Evolutionary conservation across 2,797 vertebrate genomes (phyloP), one percentile per base, ranked within the genome.

Genomic region (Dipus sagitta): DNA sequence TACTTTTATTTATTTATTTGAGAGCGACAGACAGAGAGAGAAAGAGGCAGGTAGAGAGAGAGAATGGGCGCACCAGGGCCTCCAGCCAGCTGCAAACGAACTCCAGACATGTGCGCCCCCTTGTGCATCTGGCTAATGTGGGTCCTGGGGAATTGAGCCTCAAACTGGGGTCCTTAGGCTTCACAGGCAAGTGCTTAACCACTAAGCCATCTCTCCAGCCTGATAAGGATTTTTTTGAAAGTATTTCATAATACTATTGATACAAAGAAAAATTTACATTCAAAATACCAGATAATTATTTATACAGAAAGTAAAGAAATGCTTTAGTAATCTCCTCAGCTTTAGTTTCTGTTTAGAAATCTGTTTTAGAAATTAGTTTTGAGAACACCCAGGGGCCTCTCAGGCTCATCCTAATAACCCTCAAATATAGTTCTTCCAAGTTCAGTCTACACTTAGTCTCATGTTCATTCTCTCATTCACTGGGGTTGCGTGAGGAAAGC

Each of bases 361-460:
- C n/a, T 86, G 24, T 15, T 79, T 70, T 38, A 85, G 70, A 88
- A 84, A 85, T n/a, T 6, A 34, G 34, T 77, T 70, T 18, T 87
- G 7, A 90, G 60, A 92, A 18, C 5, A 67, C 18, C n/a, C 5
- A 21, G 12, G 30, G 54, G 20, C n/a, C 47, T 26, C 13, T 68
- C 38, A 68, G 62, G 28, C 24, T 72, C 74, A 77, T 15, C 26
- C 14, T 4, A 14, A 7, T 7, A 23, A 2, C 65, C 65, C 9
- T 4, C n/a, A 89, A 67, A 42, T 7, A 47, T 28, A 54, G 42
- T 58, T 88, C 67, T 32, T 28, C 30, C 54, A 13, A 88, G 38
- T 18, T 70, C 71, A 74, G 8, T 6, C 65, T 68, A 3, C 9
- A 62, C n/a, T 54, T 64, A 10, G 60, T 12, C 8, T 58, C 58